Conservation (phyloP, 2,113 vertebrate genomes). For the Phalacrocorax brasilianus region DNA sequence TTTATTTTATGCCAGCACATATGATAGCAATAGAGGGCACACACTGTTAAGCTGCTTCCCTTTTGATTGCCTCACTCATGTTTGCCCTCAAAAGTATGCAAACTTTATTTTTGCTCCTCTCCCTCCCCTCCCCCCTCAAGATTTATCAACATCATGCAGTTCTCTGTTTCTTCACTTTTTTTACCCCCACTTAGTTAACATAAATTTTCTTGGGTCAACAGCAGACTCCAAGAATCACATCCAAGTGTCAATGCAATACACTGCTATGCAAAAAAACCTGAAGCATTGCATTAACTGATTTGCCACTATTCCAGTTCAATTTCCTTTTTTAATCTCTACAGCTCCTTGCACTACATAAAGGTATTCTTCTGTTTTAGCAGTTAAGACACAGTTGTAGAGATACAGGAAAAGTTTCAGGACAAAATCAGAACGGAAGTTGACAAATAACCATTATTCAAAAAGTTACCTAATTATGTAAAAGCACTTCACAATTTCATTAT, state of each 20-base stretch:
- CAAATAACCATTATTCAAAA: neutral
- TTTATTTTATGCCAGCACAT: neutral
- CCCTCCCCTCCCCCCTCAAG: rapidly evolving
- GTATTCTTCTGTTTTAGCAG: neutral
- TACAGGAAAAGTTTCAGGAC: neutral
- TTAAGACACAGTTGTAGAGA: neutral
- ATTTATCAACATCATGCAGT: neutral
- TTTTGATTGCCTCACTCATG: neutral
- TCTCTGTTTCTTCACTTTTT: neutral
- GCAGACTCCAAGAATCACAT: neutral
- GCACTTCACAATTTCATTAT: neutral
- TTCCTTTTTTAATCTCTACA: neutral
- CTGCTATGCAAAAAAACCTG: neutral
- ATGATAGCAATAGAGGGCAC: neutral
- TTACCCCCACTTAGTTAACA: neutral
- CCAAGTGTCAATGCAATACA: neutral
- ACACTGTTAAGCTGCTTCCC: neutral
- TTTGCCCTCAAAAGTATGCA: neutral
- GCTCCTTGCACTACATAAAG: neutral
- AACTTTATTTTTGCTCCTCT: neutral
- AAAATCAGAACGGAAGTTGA: neutral
- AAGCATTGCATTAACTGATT: neutral
- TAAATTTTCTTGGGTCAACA: neutral
- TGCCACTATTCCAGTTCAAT: neutral
- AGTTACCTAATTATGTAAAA: neutral